A percentile compares a stretch with the other conserved stretches of the same genome.
Conservation (phyloP, 2,888 invertebrate species). For the Rhogogaster chlorosoma region DNA sequence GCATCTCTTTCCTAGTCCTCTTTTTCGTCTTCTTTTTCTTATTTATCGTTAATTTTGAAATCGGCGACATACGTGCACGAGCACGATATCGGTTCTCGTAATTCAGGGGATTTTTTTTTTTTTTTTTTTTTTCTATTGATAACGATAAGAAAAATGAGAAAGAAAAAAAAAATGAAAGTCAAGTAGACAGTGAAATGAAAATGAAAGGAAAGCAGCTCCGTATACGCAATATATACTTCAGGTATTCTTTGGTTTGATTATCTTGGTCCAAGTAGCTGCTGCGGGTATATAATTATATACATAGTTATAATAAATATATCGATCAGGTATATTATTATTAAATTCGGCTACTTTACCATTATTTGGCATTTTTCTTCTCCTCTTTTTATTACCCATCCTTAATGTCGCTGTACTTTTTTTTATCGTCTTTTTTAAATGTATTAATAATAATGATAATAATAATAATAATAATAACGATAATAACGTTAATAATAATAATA, state of each 20-base stretch:
- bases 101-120: no score
- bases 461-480: constrained; percentile 1
- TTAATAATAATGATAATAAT: background rate
- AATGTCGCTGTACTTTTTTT: background rate
- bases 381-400: background rate
- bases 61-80: no score
- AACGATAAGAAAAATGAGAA: no score
- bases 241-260: constrained; percentile 40
- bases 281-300: constrained; percentile 7
- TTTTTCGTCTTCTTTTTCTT: background rate
- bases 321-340: background rate
- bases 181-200: background rate
- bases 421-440: background rate
- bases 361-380: background rate
- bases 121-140: background rate
- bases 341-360: background rate
- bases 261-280: constrained; percentile 36
- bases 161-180: background rate
- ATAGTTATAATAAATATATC: background rate
- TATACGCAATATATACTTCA: background rate
- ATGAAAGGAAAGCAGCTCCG: background rate
- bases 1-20: constrained; percentile 34
- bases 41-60: background rate
- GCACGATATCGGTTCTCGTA: no score
- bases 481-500: background rate